Percentiles rank a stretch among this genome's conserved stretches.
phyloP scores from a whole-genome alignment of 2,797 vertebrate genomes.

The Pangasius sanitwongsei region DNA sequence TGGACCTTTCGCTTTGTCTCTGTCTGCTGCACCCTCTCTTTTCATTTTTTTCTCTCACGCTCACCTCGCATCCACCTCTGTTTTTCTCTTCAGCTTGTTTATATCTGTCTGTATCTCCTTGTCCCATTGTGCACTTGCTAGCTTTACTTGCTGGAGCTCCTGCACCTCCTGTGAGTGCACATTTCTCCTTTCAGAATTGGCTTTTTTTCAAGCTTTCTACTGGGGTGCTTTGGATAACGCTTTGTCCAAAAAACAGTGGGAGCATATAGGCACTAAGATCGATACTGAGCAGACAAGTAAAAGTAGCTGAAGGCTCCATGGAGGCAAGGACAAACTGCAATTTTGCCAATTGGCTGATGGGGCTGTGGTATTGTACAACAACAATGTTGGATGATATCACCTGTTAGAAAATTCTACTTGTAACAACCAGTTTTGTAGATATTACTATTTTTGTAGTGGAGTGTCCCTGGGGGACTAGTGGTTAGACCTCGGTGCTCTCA shows the following conservation, averaged over 20 bases:
- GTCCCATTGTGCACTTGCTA: background rate
- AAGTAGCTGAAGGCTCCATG: background rate
- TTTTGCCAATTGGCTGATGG: background rate
- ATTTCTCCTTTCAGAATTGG: background rate
- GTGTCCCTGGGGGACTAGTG: no score
- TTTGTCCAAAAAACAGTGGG: background rate
- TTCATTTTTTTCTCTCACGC: background rate
- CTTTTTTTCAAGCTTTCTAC: slow-evolving; percentile 1
- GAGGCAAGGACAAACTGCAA: background rate
- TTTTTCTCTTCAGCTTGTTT: slow-evolving; percentile 22
- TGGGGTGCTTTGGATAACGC: slow-evolving; percentile 15
- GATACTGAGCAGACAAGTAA: background rate
- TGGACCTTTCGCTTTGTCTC: background rate
- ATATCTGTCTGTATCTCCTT: slow-evolving; percentile 8
- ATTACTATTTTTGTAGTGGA: background rate
- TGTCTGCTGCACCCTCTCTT: background rate
- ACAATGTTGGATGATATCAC: background rate
- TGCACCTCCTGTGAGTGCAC: background rate
- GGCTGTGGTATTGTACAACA: background rate
- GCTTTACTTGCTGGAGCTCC: background rate
- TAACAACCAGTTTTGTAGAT: background rate
- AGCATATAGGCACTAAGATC: background rate
- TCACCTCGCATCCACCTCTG: background rate
- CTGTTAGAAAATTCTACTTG: background rate
- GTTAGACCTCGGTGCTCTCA: no score